A percentile compares a stretch with the other conserved stretches of the same genome.
phyloP scores from a whole-genome alignment of 2,113 vertebrate genomes.

The Grantiella picta region DNA sequence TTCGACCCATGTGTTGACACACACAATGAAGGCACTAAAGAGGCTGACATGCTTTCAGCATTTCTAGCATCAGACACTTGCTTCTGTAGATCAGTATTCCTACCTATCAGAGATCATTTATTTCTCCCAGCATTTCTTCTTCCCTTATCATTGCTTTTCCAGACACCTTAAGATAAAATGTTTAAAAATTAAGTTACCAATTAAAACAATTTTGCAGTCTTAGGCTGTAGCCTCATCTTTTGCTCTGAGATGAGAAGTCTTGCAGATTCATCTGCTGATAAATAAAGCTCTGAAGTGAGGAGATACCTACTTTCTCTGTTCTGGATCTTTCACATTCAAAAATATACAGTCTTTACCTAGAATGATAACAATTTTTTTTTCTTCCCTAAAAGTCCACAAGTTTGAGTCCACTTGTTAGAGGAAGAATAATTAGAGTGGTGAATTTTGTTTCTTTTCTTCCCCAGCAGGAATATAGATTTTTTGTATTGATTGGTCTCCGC shows the following conservation, averaged over 20 bases:
- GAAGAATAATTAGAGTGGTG: background rate
- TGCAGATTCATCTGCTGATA: background rate
- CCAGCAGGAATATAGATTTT: background rate
- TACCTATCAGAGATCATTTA: background rate
- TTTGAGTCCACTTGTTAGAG: background rate
- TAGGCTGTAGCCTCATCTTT: background rate
- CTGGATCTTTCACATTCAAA: background rate
- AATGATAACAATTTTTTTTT: accelerated
- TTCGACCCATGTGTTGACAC: background rate
- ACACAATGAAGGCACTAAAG: background rate
- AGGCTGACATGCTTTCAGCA: background rate
- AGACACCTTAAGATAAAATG: background rate
- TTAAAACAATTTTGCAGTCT: background rate
- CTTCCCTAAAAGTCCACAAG: background rate
- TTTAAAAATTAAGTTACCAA: background rate
- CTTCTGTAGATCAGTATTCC: background rate
- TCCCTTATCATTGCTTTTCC: background rate
- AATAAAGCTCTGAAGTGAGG: background rate
- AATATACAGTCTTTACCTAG: background rate
- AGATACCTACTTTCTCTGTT: background rate
- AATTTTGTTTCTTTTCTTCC: background rate
- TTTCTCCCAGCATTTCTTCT: background rate
- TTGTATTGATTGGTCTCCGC: background rate
- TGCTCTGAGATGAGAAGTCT: background rate
- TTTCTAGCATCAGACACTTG: background rate